Base-by-base conservation (phyloP, 2,888 invertebrate species). In the Sarcophaga carnaria region DNA sequence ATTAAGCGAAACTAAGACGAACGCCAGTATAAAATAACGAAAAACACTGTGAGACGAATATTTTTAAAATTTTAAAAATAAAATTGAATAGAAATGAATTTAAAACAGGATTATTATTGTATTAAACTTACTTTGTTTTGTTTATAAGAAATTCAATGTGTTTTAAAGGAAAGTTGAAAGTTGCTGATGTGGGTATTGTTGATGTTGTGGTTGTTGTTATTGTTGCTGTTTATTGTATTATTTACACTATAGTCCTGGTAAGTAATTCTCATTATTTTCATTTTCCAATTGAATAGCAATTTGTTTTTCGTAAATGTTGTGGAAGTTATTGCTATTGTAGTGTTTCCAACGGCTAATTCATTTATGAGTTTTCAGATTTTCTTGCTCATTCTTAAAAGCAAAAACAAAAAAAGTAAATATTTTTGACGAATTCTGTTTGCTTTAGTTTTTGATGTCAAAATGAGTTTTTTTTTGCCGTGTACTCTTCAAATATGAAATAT, bases 161-260 rank as follows among this genome's bases (percentile, higher is more conserved):
- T 63, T 83, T 77, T 74, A 78, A 76, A 70, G 45, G 10, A 45
- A n/a, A 74, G 62, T 80, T 87, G 27, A 62, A 72, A 72, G 75
- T 84, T 71, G 78, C 74, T 72, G 72, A 63, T 84, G 77, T 45
- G 62, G 37, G 6, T 27, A 27, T 27, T 83, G 76, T 60, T 60
- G 14, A 49, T 20, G 54, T 66, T 78, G 54, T 4, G 83, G 66
- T 22, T 22, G 22, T 80, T 77, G 74, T 75, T 78, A 27, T n/a
- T 17, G 69, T 87, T 83, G 81, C 81, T 74, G 72, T 86, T 82
- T 79, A 85, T 81, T 85, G 88, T 86, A 86, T 86, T 86, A 88
- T 89, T 86, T 89, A 90, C 89, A 89, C 86, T 91, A 90, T 90
- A 90, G 90, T 91, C 90, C 89, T 91, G 37, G 37, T 88, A 89